Evolutionary conservation across 2,797 vertebrate species (phyloP), one percentile per base, ranked within the genome.

Genomic region (Uromys caudimaculatus): DNA sequence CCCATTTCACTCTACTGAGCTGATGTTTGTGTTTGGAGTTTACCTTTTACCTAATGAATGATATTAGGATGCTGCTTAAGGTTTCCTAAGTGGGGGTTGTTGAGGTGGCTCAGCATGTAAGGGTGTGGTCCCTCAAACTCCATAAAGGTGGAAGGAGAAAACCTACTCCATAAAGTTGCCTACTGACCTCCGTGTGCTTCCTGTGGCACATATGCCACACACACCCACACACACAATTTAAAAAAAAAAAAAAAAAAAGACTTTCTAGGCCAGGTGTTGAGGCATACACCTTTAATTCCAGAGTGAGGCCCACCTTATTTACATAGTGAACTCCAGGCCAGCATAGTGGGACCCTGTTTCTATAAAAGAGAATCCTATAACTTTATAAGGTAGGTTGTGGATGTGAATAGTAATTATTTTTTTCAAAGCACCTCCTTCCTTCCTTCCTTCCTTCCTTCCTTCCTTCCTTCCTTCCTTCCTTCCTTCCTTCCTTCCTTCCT

Each of bases 21-120:
- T 92, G 50, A 87, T 84, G 19, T 92, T 94, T 93, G 27, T 93
- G 85, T 88, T 92, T 79, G 35, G 67, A 89, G 47, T 67, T 97
- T 81, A 85, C 41, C 76, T 94, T 67, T 97, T 88, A 85, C 41
- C 76, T 93, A 62, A 81, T 84, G 76, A 95, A 12, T 88, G 4
- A 0, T 89, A 41, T 60, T 93, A 52, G 62, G 77, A 14, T 85
- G 69, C 73, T 86, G 35, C 54, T 88, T 92, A 89, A 87, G 52
- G 73, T 96, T 91, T 88, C 84, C 58, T 58, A 29, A 77, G 10
- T 58, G 52, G 16, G 38, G 24, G 24, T 29, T 32, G 52, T 27
- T 41, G 27, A 56, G 52, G 54, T 58, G 23, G 35, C 47, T 69
- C 23, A 88, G 32, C 62, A 50, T 19, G 12, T 52, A n/a, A 38